Evolutionary conservation across 2,113 vertebrate species (phyloP).

Genomic region (Hemiprocne comata): DNA sequence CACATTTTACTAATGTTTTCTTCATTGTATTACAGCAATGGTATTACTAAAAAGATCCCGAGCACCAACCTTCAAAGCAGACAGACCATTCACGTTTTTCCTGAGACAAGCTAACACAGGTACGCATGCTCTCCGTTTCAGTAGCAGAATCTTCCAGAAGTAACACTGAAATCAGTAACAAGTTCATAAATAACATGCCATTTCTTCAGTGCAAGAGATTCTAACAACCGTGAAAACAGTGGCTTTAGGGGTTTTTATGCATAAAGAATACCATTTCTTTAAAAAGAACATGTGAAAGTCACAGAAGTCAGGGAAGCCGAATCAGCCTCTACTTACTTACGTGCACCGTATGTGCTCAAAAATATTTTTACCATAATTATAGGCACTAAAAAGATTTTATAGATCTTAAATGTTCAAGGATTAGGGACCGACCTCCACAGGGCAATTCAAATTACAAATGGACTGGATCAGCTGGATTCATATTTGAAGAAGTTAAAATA

Average conservation of each 20-base stretch:
- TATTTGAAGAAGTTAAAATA: neutral
- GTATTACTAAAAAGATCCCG: slow-evolving; percentile 88
- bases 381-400: neutral
- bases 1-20: neutral
- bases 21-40: slow-evolving; percentile 78
- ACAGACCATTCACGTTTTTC: slow-evolving; percentile 87
- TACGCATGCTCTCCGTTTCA: slow-evolving; percentile 6
- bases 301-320: neutral
- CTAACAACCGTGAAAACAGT: neutral
- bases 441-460: neutral
- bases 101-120: slow-evolving; percentile 85
- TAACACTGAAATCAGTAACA: neutral
- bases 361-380: neutral
- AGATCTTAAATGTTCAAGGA: neutral
- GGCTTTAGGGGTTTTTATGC: neutral
- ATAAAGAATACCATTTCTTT: neutral
- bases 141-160: neutral
- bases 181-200: fast-evolving
- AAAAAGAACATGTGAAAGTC: neutral
- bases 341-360: neutral
- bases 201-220: neutral
- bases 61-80: slow-evolving; percentile 87
- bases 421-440: neutral
- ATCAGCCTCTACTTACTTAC: neutral
- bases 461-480: neutral